Conservation (phyloP, 1,140 invertebrate species). For the Uloborus diversus region DNA sequence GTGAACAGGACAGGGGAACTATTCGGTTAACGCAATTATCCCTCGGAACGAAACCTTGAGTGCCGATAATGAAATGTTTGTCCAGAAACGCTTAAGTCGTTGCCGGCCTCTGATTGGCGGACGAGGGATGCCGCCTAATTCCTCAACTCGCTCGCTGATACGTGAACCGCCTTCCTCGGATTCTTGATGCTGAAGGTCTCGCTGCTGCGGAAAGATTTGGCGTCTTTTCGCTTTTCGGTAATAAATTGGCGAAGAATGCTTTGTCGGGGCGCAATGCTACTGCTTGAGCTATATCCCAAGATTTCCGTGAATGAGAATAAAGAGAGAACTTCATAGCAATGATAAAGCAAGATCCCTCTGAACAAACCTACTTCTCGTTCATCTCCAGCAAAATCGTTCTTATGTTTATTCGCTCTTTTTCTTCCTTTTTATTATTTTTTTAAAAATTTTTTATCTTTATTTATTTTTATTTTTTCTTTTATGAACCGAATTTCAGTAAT, state of each 20-base stretch:
- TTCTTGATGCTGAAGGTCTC: neutral
- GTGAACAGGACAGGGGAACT: constrained; percentile 25
- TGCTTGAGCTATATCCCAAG: too few relatives aligned
- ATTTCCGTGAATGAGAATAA: too few relatives aligned
- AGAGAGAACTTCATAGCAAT: too few relatives aligned
- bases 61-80: constrained; percentile 56
- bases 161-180: constrained; percentile 39
- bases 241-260: neutral
- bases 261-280: too few relatives aligned
- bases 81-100: constrained; percentile 56
- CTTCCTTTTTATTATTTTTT: too few relatives aligned
- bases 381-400: too few relatives aligned
- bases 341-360: too few relatives aligned
- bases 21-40: constrained; percentile 56
- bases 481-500: too few relatives aligned
- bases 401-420: too few relatives aligned
- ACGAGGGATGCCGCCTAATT: constrained; percentile 50
- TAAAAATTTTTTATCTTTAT: too few relatives aligned
- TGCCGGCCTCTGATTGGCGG: constrained; percentile 52
- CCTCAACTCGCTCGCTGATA: constrained; percentile 54
- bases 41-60: constrained; percentile 34
- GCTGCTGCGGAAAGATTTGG: constrained; percentile 4
- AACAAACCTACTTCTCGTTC: too few relatives aligned
- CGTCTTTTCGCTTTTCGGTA: neutral
- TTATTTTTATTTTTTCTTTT: too few relatives aligned